Base-by-base conservation (phyloP, 2,888 invertebrate species). In the Xestia ashworthii region DNA sequence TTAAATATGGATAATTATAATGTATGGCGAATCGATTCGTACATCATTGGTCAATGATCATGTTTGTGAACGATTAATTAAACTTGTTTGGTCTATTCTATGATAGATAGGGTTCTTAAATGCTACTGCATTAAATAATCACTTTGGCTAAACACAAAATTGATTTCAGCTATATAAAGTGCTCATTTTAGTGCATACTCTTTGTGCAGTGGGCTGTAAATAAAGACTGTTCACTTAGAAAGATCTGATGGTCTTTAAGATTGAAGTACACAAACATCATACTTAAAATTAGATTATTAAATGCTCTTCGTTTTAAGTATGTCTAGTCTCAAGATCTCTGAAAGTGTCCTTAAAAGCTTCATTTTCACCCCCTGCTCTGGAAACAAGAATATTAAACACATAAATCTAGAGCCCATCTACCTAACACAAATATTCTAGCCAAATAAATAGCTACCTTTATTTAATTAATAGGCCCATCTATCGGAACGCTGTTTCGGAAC, bases 381-480 rank as follows among this genome's bases (percentile, higher is more conserved):
- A n/a, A 38, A 11, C 25, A n/a, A 66, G n/a, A 58, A 60, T 79
- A 82, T 82, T 76, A 66, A 60, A 58, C 19, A 0, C 38, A 82
- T 76, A 76, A 76, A 78, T 82, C 44, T 58, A 14, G 16, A 22
- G 3, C 3, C 16, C n/a, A 8, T 58, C 25, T 70, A 80, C 2
- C 12, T 67, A 50, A 22, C 41, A 38, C 48, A 25, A 70, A 50
- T 48, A 53, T 67, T 50, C 9, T 32, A 41, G 19, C 44, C n/a
- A 71, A 46, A 53, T 53, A 71, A 72, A 60, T 55, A 44, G 66
- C 25, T 68, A 70, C 55, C 66, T 66, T 66, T 46, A 84, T 66
- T 66, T 46, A 84, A 86, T 84, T 72, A 50, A 86, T 79, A 62
- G 62, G 38, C 25, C 12, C 19, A 75, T 83, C 71, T 62, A 75